Evolutionary conservation across 2,888 invertebrate species (phyloP).

Genomic region (Trichogramma dendrolimi): DNA sequence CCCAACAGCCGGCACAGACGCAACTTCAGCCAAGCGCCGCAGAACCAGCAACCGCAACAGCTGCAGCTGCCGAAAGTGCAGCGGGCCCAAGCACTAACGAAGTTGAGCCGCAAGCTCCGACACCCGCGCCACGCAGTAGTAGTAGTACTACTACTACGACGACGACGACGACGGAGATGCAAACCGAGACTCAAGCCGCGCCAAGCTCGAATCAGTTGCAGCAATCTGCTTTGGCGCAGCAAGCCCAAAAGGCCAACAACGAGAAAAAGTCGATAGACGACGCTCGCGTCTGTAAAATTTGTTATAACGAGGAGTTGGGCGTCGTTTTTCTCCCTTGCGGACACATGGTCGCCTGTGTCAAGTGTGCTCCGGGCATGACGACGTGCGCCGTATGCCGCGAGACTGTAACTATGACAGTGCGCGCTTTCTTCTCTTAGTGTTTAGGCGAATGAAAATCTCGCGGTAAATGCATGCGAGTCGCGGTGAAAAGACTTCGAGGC

Average conservation of each 20-base stretch:
- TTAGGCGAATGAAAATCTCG: constrained; percentile 18
- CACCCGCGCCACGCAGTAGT: constrained; percentile 28
- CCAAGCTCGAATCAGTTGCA: not conserved
- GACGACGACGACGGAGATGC: constrained; percentile 17
- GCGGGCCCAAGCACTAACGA: constrained; percentile 30
- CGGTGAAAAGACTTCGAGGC: not conserved
- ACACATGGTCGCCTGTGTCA: constrained; percentile 87
- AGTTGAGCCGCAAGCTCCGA: constrained; percentile 20
- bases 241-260: constrained; percentile 24
- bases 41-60: constrained; percentile 17
- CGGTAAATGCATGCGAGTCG: not conserved
- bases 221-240: constrained; percentile 17
- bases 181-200: not conserved
- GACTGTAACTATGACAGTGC: constrained; percentile 64
- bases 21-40: constrained; percentile 4
- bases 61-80: constrained; percentile 22
- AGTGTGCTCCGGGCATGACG: constrained; percentile 81
- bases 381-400: constrained; percentile 85
- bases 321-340: constrained; percentile 93
- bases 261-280: constrained; percentile 38
- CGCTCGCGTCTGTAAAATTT: constrained; percentile 82
- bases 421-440: constrained; percentile 58
- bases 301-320: constrained; percentile 81
- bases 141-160: constrained; percentile 26
- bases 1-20: constrained; percentile 11